Conservation (phyloP, 2,888 invertebrate species). For the Drosophila formosana region DNA sequence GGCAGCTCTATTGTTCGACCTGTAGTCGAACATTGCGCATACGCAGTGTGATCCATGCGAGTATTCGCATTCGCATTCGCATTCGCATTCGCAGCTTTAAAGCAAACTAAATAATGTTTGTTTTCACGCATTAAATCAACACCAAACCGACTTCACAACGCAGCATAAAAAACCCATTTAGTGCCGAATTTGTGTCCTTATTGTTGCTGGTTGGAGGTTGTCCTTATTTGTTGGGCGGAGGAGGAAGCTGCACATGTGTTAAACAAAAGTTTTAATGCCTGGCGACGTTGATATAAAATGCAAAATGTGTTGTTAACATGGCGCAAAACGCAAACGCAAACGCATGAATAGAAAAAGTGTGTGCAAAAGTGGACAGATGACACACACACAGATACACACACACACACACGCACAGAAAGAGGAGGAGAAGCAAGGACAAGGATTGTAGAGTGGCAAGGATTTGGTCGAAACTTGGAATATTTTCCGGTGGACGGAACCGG, state of each 20-base stretch:
- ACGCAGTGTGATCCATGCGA: not conserved
- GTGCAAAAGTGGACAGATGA: constrained; percentile 12
- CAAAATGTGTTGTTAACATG: constrained; percentile 43
- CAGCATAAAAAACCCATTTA: not conserved
- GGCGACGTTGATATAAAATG: constrained; percentile 34
- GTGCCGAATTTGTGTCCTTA: not conserved
- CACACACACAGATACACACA: constrained; percentile 2
- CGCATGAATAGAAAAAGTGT: constrained; percentile 1
- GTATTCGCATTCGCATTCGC: not conserved
- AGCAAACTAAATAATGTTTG: not conserved
- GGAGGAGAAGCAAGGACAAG: not conserved
- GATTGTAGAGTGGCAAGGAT: constrained; percentile 4
- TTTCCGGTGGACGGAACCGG: not conserved
- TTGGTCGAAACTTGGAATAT: not conserved
- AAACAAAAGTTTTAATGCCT: constrained; percentile 45
- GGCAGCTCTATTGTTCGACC: too few species aligned
- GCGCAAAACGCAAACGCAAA: constrained; percentile 5
- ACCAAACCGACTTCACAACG: not conserved
- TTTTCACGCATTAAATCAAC: not conserved
- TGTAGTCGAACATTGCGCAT: not conserved
- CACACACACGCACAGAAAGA: not conserved
- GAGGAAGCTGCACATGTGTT: constrained; percentile 34
- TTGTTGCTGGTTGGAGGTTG: not conserved
- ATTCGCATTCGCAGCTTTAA: not conserved
- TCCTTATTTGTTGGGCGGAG: constrained; percentile 9